Percentiles rank a stretch among this genome's conserved stretches.
Evolutionary conservation across 1,140 invertebrate genomes (phyloP).

Genomic region (Leptinotarsa defecta): DNA sequence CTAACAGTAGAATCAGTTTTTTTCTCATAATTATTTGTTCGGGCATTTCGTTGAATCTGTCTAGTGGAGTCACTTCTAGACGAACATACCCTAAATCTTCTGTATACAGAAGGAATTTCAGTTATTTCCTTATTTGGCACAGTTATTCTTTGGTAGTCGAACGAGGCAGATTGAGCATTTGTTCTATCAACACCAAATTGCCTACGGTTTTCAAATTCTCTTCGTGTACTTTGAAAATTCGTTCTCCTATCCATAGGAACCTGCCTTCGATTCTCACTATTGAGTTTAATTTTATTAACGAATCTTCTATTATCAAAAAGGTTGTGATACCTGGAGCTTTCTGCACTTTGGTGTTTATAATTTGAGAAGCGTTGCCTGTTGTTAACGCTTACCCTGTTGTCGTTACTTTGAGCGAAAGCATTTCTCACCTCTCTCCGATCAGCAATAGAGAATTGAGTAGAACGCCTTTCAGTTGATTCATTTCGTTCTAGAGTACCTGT

Average conservation of each 20-base stretch:
- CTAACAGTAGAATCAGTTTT: not conserved
- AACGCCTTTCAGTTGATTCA: not conserved
- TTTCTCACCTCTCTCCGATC: not conserved
- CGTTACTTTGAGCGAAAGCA: not conserved
- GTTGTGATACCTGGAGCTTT: not conserved
- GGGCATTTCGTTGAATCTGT: slow-evolving; percentile 2
- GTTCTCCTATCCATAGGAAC: not conserved
- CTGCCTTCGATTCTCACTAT: not conserved
- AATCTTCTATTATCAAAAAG: not conserved
- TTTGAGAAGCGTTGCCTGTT: not conserved
- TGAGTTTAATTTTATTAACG: not conserved
- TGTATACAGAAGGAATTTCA: not conserved
- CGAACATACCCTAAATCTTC: not conserved
- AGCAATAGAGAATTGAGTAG: not conserved
- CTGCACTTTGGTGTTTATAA: not conserved
- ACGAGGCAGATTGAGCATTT: not conserved
- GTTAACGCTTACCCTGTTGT: not conserved
- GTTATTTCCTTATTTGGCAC: not conserved
- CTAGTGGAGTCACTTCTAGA: slow-evolving; percentile 24
- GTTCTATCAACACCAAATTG: not conserved
- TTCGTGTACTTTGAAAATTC: not conserved
- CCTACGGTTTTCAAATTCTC: not conserved
- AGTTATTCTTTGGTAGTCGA: not conserved
- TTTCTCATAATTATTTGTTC: not conserved
- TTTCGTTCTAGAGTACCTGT: slow-evolving; percentile 13